Percentiles rank a stretch among this genome's conserved stretches.
phyloP scores from a whole-genome alignment of 2,888 invertebrate species.

The Crocallis elinguaria region DNA sequence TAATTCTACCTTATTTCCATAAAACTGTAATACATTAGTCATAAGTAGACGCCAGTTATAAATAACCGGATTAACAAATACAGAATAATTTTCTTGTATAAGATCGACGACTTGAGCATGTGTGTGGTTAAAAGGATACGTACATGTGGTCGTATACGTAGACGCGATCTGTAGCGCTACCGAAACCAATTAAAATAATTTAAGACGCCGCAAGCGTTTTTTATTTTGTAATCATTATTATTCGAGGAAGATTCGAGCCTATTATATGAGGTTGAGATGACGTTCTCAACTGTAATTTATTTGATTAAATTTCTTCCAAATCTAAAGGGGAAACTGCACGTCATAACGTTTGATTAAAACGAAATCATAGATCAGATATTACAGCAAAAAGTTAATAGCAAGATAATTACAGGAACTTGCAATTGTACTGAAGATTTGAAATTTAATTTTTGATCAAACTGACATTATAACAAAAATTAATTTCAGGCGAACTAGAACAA shows the following conservation, averaged over 20 bases:
- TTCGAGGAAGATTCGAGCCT: slow-evolving; percentile 76
- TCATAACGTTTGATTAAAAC: slow-evolving; percentile 31
- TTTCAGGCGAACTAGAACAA: slow-evolving; percentile 1
- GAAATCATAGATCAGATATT: slow-evolving; percentile 23
- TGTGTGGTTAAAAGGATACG: slow-evolving; percentile 11
- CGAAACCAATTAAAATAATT: slow-evolving; percentile 86
- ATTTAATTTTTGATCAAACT: slow-evolving; percentile 8
- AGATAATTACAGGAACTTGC: slow-evolving; percentile 10
- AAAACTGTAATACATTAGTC: slow-evolving; percentile 12
- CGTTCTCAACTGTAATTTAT: slow-evolving; percentile 74
- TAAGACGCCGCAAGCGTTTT: slow-evolving; percentile 80
- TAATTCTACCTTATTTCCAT: slow-evolving; percentile 16
- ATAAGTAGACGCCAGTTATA: slow-evolving; percentile 38
- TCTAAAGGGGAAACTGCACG: slow-evolving; percentile 34
- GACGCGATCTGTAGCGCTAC: slow-evolving; percentile 73
- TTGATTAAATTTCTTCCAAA: slow-evolving; percentile 50
- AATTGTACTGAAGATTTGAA: slow-evolving; percentile 8
- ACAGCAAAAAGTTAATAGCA: slow-evolving; percentile 23
- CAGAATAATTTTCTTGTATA: slow-evolving; percentile 19
- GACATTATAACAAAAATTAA: slow-evolving; percentile 5
- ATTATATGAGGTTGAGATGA: slow-evolving; percentile 80
- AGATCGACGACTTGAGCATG: slow-evolving; percentile 4
- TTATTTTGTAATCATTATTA: slow-evolving; percentile 82
- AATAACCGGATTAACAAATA: slow-evolving; percentile 51
- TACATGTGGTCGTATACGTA: slow-evolving; percentile 57